These are phyloP conservation scores for Ceyx cyanopectus DNA, from an alignment of 2,113 vertebrate genomes.

Conservation along the genomic window DNA sequence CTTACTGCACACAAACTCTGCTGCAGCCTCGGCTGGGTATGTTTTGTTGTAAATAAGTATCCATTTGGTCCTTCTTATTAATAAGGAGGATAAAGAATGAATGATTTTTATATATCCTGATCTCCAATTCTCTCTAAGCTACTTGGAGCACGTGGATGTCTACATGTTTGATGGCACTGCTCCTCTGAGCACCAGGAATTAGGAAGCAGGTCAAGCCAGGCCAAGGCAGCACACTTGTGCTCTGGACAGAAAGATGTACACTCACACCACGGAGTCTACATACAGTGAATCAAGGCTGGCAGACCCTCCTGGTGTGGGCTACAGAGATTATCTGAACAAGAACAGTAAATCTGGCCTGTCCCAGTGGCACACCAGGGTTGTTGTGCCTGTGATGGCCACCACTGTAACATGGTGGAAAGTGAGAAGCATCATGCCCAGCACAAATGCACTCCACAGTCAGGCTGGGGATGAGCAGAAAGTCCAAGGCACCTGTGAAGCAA, in stretches of 20 bases:
- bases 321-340: background rate
- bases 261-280: background rate
- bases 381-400: background rate
- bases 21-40: background rate
- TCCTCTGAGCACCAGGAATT: background rate
- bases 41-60: background rate
- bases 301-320: background rate
- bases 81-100: background rate
- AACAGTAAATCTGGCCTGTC: background rate
- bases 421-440: background rate
- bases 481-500: background rate
- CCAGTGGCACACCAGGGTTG: background rate
- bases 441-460: fast-evolving
- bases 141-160: background rate
- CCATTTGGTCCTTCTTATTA: background rate
- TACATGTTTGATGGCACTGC: background rate
- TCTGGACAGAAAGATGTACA: background rate
- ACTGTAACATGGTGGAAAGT: background rate
- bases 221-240: background rate
- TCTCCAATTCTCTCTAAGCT: background rate
- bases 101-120: background rate
- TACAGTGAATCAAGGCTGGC: background rate
- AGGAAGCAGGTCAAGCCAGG: background rate
- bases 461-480: background rate
- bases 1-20: background rate